Base-by-base conservation (phyloP, 2,113 vertebrate species). In the Cynoglossus semilaevis region DNA sequence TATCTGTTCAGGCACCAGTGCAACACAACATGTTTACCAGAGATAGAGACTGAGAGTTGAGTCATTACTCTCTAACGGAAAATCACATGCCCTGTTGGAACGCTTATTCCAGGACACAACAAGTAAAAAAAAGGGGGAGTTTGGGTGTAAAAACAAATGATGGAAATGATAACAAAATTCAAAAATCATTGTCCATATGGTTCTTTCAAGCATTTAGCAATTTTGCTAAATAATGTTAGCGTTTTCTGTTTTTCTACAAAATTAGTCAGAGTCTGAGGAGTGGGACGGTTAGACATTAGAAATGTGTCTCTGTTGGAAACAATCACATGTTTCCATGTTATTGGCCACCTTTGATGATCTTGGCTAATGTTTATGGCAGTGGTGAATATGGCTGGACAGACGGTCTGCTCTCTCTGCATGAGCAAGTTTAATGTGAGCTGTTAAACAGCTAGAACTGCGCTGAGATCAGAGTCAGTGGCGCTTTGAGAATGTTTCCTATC, bases 321-420 rank as follows among this genome's bases (percentile, higher is more conserved):
- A 46, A n/a, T 58, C 13, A 7, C 13, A 22, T 42, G 6, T 44
- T 50, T 50, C 46, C 50, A 47, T 19, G 10, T 67, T 67, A 55
- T 65, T 53, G 38, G 29, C 58, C 37, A 15, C 45, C 19, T 72
- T 74, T 76, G 64, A 64, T 50, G 43, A 74, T 64, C 50, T 51
- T 42, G 56, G 7, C 67, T 17, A 35, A 49, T 73, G 58, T 58
- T 62, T 66, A 72, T 61, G 29, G 58, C 61, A 44, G 19, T 17
- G 46, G 15, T 55, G 59, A 74, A 48, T 43, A 17, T 43, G 36
- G 45, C 57, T 29, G 44, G 45, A 63, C 70, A 85, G 78, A 74
- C 57, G 49, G 63, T 65, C 22, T 6, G 22, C 22, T 29, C 3
- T 48, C 34, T 29, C 60, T 62, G 71, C 73, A 66, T 65, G 62